These are phyloP conservation scores for Plagodis pulveraria DNA, from an alignment of 2,888 invertebrate species.

Conservation along the genomic window DNA sequence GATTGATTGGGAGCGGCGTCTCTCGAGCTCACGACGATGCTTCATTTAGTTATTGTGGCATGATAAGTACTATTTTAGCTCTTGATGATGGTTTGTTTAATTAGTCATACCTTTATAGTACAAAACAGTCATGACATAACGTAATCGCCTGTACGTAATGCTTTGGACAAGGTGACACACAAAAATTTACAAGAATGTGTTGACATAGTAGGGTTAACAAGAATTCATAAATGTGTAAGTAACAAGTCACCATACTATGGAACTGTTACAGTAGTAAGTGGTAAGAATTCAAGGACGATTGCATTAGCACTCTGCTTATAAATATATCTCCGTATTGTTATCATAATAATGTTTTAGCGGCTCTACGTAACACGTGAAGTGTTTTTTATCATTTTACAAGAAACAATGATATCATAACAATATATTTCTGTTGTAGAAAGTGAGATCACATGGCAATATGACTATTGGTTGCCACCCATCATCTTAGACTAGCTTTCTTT, in stretches of 20 bases:
- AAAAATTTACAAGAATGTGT: conserved; percentile 7
- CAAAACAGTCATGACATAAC: neutral
- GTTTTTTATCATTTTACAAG: conserved; percentile 11
- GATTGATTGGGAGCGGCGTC: neutral
- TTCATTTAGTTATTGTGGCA: neutral
- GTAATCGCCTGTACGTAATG: conserved; percentile 13
- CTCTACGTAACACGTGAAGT: neutral
- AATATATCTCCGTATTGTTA: conserved; percentile 28
- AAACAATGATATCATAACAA: conserved; percentile 17
- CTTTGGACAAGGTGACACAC: conserved; percentile 18
- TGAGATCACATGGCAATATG: conserved; percentile 6
- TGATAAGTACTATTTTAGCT: too few relatives aligned
- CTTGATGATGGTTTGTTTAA: too few relatives aligned
- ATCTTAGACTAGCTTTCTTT: conserved; percentile 32
- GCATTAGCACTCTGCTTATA: conserved; percentile 28
- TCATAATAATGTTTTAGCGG: conserved; percentile 23
- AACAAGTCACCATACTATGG: conserved; percentile 3
- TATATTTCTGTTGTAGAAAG: neutral
- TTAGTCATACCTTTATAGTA: too few relatives aligned
- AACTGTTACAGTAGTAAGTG: conserved; percentile 11
- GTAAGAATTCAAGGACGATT: conserved; percentile 17
- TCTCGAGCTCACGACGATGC: neutral
- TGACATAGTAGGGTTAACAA: neutral
- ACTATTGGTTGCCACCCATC: neutral
- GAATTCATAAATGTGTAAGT: conserved; percentile 9